A percentile compares a stretch with the other conserved stretches of the same genome.
Evolutionary conservation across 1,140 invertebrate species (phyloP).

Genomic region (Drosophila ananassae): DNA sequence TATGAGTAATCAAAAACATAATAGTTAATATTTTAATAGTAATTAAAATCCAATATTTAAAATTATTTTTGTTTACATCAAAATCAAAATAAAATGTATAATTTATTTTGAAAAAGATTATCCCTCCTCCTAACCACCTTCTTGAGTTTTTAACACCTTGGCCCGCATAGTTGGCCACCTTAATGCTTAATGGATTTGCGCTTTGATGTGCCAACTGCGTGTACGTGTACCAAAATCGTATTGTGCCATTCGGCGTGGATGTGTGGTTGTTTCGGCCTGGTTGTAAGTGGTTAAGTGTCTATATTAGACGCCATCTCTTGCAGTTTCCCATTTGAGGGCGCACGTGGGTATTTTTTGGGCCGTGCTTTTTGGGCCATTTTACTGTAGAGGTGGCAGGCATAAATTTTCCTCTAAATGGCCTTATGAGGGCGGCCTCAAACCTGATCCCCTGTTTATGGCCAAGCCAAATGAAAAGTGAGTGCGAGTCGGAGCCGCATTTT

Average conservation of each 20-base stretch:
- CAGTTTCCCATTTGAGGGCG: slow-evolving; percentile 51
- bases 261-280: slow-evolving; percentile 25
- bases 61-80: background rate
- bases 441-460: slow-evolving; percentile 72
- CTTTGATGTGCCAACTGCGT: slow-evolving; percentile 73
- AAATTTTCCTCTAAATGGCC: slow-evolving; percentile 71
- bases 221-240: slow-evolving; percentile 47
- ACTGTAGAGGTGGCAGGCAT: slow-evolving; percentile 54
- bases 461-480: slow-evolving; percentile 52
- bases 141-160: background rate
- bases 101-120: background rate
- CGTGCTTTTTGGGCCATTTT: slow-evolving; percentile 47
- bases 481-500: slow-evolving; percentile 16
- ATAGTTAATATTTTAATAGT: background rate
- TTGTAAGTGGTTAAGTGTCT: slow-evolving; percentile 70
- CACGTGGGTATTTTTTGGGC: slow-evolving; percentile 34
- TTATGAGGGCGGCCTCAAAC: slow-evolving; percentile 52
- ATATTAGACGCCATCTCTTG: slow-evolving; percentile 76
- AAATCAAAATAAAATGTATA: background rate
- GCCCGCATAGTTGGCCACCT: slow-evolving; percentile 45
- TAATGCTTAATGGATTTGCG: slow-evolving; percentile 79
- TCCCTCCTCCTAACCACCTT: background rate
- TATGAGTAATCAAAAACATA: background rate
- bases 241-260: slow-evolving; percentile 1
- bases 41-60: no score